Percentiles rank a stretch among this genome's conserved stretches.
Evolutionary conservation across 2,797 vertebrate species (phyloP).

Genomic region (Myripristis jacobus): DNA sequence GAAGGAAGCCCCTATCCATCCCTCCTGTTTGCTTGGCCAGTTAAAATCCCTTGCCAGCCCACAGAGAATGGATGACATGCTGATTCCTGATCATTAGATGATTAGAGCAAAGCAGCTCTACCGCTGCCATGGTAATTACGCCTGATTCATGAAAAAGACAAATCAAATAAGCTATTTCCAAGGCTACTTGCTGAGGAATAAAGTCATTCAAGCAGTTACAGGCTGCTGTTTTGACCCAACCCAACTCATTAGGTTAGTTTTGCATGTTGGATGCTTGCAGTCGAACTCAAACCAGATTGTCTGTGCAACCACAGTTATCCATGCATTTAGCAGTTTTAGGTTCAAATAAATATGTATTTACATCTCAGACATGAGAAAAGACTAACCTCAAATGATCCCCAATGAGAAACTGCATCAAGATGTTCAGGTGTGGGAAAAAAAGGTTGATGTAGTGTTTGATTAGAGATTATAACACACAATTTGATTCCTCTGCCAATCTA

Average conservation of each 20-base stretch:
- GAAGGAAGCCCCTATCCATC: slow-evolving; percentile 16
- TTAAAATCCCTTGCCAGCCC: slow-evolving; percentile 36
- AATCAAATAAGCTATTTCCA: slow-evolving; percentile 5
- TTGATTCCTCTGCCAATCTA: slow-evolving; percentile 3
- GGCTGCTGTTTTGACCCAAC: slow-evolving; percentile 11
- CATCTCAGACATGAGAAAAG: neutral
- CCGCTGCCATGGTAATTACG: slow-evolving; percentile 34
- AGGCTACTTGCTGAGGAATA: neutral
- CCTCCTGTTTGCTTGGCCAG: slow-evolving; percentile 31
- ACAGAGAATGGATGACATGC: slow-evolving; percentile 31
- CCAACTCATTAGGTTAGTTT: slow-evolving; percentile 13
- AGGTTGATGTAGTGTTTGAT: no score
- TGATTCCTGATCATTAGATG: slow-evolving; percentile 43
- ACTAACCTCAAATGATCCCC: neutral
- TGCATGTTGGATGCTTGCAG: slow-evolving; percentile 22
- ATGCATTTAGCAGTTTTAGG: neutral
- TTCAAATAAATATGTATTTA: neutral
- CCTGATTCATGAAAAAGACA: slow-evolving; percentile 29
- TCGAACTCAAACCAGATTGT: neutral
- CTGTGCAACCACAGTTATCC: neutral
- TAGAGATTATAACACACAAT: no score
- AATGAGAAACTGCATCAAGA: neutral
- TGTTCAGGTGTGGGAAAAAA: no score
- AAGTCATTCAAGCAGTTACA: slow-evolving; percentile 4
- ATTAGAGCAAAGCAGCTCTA: slow-evolving; percentile 33